Percentiles rank a stretch among this genome's conserved stretches.
Conservation (phyloP, 2,888 invertebrate species). For the Agrotis segetum region DNA sequence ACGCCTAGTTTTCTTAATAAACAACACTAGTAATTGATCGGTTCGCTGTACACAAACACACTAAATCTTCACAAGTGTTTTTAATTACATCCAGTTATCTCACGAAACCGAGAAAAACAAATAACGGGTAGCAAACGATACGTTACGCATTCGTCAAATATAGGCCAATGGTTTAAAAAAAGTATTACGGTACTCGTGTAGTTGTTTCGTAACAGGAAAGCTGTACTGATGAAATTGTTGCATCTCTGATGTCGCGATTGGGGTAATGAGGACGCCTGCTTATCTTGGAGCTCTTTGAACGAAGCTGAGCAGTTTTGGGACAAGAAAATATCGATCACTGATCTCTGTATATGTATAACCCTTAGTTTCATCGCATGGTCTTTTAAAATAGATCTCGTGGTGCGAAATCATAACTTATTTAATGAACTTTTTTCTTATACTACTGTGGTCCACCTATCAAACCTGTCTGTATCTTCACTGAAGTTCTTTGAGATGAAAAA, state of each 20-base stretch:
- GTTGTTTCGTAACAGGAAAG: slow-evolving; percentile 67
- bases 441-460: background rate
- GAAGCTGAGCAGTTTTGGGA: slow-evolving; percentile 38
- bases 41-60: slow-evolving; percentile 55
- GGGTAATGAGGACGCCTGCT: slow-evolving; percentile 56
- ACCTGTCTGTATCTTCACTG: background rate
- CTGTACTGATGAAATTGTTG: slow-evolving; percentile 62
- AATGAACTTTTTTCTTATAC: background rate
- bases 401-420: background rate
- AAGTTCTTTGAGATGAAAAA: slow-evolving; percentile 14
- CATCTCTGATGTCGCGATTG: slow-evolving; percentile 61
- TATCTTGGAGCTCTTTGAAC: slow-evolving; percentile 54
- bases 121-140: slow-evolving; percentile 60
- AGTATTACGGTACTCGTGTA: slow-evolving; percentile 61
- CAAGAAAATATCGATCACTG: slow-evolving; percentile 17
- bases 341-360: slow-evolving; percentile 3
- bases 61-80: slow-evolving; percentile 58
- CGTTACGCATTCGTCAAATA: slow-evolving; percentile 65
- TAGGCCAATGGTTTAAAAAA: slow-evolving; percentile 72
- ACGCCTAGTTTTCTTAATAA: slow-evolving; percentile 51
- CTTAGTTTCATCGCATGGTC: too few species aligned
- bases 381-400: too few species aligned
- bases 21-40: slow-evolving; percentile 54
- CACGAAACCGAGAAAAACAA: slow-evolving; percentile 58
- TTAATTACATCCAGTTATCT: slow-evolving; percentile 59